Conservation (phyloP, 2,113 vertebrate genomes). For the Cavia porcellus region DNA sequence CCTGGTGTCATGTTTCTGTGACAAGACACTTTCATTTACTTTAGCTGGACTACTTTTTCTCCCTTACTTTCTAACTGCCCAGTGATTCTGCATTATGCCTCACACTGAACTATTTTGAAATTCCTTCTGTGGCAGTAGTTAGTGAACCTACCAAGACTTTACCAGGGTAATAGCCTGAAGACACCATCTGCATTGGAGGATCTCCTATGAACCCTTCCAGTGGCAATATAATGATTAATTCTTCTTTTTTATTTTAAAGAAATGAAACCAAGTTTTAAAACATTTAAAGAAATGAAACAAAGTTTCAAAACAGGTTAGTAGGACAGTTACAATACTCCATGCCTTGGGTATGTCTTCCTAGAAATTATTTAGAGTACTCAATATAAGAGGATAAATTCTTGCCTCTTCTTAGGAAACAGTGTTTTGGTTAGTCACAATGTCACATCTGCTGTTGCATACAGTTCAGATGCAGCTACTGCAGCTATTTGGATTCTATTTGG, state of each 20-base stretch:
- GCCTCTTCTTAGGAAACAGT: background rate
- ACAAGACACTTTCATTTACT: background rate
- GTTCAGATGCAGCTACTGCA: too few species aligned
- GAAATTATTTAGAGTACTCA: too few species aligned
- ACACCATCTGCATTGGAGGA: fast-evolving
- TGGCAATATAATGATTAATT: background rate
- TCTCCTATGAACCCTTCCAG: background rate
- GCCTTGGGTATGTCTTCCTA: too few species aligned
- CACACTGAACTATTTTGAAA: background rate
- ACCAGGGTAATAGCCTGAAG: background rate
- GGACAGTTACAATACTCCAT: too few species aligned
- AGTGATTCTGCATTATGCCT: background rate
- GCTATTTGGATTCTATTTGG: background rate
- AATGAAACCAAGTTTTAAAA: too few species aligned
- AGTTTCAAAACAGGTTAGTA: too few species aligned
- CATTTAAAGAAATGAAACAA: too few species aligned
- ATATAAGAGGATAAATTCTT: background rate
- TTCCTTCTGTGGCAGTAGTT: background rate
- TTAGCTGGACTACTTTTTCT: background rate
- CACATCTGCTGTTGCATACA: too few species aligned
- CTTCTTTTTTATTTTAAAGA: too few species aligned
- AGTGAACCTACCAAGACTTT: background rate
- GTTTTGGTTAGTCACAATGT: background rate
- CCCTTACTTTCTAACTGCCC: background rate
- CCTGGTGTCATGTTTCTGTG: background rate